phyloP scores from a whole-genome alignment of 1,140 invertebrate species.

The Triops cancriformis region DNA sequence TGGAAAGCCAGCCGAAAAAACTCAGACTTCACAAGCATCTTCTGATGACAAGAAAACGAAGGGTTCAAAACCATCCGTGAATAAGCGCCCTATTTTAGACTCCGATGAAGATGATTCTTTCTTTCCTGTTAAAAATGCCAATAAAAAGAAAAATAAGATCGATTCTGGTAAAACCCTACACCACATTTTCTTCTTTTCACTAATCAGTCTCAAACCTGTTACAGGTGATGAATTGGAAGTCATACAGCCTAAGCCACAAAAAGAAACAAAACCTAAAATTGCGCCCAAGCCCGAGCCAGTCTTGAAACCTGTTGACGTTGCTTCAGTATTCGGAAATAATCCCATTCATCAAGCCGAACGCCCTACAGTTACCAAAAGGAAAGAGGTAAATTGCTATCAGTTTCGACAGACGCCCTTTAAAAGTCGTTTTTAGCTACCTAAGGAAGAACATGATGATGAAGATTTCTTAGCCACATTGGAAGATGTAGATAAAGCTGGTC shows the following conservation, averaged over 20 bases:
- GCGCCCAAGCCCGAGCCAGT: background rate
- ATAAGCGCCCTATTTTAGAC: conserved; percentile 16
- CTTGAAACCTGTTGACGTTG: conserved; percentile 11
- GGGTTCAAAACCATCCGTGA: conserved; percentile 14
- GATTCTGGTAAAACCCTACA: background rate
- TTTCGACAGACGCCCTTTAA: background rate
- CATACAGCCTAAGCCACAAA: background rate
- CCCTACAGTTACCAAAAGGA: background rate
- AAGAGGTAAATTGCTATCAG: background rate
- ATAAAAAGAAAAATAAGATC: conserved; percentile 17
- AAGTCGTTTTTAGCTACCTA: conserved; percentile 1
- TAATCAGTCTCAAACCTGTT: background rate
- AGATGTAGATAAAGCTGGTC: conserved; percentile 45
- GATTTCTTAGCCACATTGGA: conserved; percentile 57
- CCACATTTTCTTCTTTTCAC: background rate
- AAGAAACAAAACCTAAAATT: conserved; percentile 14
- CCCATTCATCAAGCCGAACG: conserved; percentile 14
- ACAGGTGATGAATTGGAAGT: background rate
- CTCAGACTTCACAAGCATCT: background rate
- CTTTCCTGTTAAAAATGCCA: background rate
- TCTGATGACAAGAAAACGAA: background rate
- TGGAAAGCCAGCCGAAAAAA: background rate
- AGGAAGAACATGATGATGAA: conserved; percentile 53
- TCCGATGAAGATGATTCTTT: conserved; percentile 1
- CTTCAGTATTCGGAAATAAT: conserved; percentile 18